Evolutionary conservation across 2,113 vertebrate species (phyloP), one percentile per base, ranked within the genome.

Genomic region (Suricata suricatta): DNA sequence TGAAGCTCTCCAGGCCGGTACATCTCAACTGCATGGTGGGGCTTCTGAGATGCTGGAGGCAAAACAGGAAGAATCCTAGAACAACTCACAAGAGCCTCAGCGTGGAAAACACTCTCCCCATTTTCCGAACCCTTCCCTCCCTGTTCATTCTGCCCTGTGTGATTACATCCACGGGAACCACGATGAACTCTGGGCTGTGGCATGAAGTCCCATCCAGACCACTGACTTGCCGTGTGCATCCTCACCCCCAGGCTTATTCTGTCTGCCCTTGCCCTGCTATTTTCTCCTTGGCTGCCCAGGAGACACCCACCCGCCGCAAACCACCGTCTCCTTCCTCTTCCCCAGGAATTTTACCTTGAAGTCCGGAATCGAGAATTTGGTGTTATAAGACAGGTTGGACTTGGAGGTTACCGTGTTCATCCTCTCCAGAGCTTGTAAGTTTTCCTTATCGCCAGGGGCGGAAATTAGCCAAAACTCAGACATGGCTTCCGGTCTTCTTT

Each of bases 401-500:
- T 99, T 99, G 96, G 98, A 98, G 1, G 99, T 99, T 35, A 98
- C 99, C 0, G 84, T 99, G 83, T 99, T 99, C 97, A 99, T 99
- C 95, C 99, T 99, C 92, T 99, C 99, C 97, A 99, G 98, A 2
- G 99, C 99, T 97, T 99, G 98, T 71, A 99, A 96, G 91, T 99
- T 99, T 90, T 99, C 99, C 98, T 99, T 99, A 98, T 99, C 99
- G 85, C 99, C 99, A 0, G 99, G 99, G 84, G 99, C 99, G 29
- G 99, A 99, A 98, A 99, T 99, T 90, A 99, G 97, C 99, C 99
- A 99, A 97, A 99, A 99, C 97, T 99, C 99, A 0, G 99, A 99
- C 99, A 99, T 99, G 97, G 97, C 92, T 98, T 97, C 86, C 57
- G 3, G 95, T 50, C 97, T 90, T 96, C 95, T 44, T 97, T 93